Evolutionary conservation across 1,140 invertebrate genomes (phyloP).

Genomic region (Eulimnadia texana): DNA sequence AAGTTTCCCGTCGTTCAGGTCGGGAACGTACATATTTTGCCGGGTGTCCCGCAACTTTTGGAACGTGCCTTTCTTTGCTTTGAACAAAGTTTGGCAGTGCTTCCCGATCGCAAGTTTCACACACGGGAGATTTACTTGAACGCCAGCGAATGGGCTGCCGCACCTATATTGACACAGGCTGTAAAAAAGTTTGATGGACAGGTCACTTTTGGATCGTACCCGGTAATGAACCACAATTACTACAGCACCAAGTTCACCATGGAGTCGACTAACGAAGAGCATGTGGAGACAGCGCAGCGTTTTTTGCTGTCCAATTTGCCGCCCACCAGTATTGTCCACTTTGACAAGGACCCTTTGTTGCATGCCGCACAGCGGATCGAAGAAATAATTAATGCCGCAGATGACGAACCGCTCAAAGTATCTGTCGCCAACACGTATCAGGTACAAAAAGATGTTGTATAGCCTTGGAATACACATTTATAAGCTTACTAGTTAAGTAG

Average conservation of each 20-base stretch:
- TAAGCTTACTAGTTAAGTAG: no score
- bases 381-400: slow-evolving; percentile 16
- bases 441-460: slow-evolving; percentile 14
- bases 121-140: slow-evolving; percentile 35
- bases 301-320: slow-evolving; percentile 23
- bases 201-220: slow-evolving; percentile 53
- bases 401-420: slow-evolving; percentile 16
- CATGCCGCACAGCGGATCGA: slow-evolving; percentile 18
- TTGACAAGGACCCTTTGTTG: slow-evolving; percentile 18
- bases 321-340: slow-evolving; percentile 19
- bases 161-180: slow-evolving; percentile 35
- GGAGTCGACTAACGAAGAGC: slow-evolving; percentile 27
- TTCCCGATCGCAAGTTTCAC: slow-evolving; percentile 28
- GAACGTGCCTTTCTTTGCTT: slow-evolving; percentile 38
- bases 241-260: slow-evolving; percentile 33
- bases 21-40: slow-evolving; percentile 60
- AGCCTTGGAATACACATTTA: no score
- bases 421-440: slow-evolving; percentile 20
- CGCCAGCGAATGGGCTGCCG: slow-evolving; percentile 40
- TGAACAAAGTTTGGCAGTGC: slow-evolving; percentile 22
- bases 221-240: slow-evolving; percentile 35
- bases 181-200: slow-evolving; percentile 34
- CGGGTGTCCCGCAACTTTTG: slow-evolving; percentile 54
- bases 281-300: slow-evolving; percentile 26
- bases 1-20: slow-evolving; percentile 49